phyloP scores from a whole-genome alignment of 2,797 vertebrate species.

The Anguilla marmorata region DNA sequence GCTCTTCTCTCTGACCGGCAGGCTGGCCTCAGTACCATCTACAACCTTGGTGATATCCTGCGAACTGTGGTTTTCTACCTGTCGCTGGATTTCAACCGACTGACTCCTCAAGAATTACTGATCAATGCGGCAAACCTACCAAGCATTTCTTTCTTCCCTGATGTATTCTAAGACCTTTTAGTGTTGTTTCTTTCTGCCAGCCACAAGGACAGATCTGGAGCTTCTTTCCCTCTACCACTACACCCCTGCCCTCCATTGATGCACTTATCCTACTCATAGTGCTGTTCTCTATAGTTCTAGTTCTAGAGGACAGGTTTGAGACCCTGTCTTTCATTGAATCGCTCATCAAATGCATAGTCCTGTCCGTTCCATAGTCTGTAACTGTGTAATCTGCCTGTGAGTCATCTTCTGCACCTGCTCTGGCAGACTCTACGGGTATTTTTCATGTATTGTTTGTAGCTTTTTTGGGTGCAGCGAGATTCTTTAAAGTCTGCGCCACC shows the following conservation, averaged over 20 bases:
- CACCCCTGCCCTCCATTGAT: no score
- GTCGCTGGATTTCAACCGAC: background rate
- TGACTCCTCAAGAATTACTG: background rate
- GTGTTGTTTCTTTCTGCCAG: background rate
- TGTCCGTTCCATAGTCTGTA: slow-evolving; percentile 24
- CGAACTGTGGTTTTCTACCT: background rate
- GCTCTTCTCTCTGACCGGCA: background rate
- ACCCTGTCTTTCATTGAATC: background rate
- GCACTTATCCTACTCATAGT: no score
- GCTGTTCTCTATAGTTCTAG: no score
- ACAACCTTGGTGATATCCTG: background rate
- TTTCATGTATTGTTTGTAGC: background rate
- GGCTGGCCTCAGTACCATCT: no score
- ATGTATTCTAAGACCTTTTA: background rate
- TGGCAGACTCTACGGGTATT: slow-evolving; percentile 31
- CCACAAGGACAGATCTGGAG: background rate
- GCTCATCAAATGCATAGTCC: background rate
- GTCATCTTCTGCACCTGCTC: slow-evolving; percentile 31
- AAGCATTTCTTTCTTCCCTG: background rate
- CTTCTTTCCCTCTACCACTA: background rate
- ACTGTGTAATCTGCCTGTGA: slow-evolving; percentile 23
- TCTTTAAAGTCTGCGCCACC: background rate
- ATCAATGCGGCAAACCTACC: background rate
- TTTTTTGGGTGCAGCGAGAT: background rate
- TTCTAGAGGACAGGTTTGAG: background rate